A percentile compares a stretch with the other conserved stretches of the same genome.
These are phyloP conservation scores for Baronia brevicornis DNA, from an alignment of 2,888 invertebrate species.

Conservation along the genomic window DNA sequence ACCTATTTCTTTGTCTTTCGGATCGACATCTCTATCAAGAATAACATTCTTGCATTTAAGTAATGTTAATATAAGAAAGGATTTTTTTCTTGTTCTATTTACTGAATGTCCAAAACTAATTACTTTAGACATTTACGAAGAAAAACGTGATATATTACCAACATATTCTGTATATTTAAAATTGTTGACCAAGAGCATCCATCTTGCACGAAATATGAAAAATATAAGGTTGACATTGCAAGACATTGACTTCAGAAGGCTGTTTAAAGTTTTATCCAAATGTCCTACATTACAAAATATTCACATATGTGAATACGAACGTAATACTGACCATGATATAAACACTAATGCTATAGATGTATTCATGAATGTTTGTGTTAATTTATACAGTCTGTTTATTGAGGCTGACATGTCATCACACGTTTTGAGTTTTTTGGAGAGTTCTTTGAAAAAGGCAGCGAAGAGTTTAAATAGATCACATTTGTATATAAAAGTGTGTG, in stretches of 20 bases:
- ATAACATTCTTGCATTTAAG: slow-evolving; percentile 32
- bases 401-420: slow-evolving; percentile 33
- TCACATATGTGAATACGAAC: slow-evolving; percentile 34
- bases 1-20: slow-evolving; percentile 25
- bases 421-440: slow-evolving; percentile 27
- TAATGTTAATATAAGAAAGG: slow-evolving; percentile 28
- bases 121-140: slow-evolving; percentile 33
- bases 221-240: slow-evolving; percentile 34
- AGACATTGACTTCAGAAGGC: slow-evolving; percentile 30
- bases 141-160: slow-evolving; percentile 22
- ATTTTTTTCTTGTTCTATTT: slow-evolving; percentile 31
- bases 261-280: slow-evolving; percentile 29
- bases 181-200: slow-evolving; percentile 25
- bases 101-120: slow-evolving; percentile 24
- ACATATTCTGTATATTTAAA: slow-evolving; percentile 23
- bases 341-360: slow-evolving; percentile 19
- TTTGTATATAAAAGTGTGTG: slow-evolving; percentile 31
- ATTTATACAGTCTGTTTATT: slow-evolving; percentile 36
- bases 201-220: slow-evolving; percentile 26
- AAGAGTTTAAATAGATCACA: slow-evolving; percentile 26
- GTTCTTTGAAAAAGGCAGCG: slow-evolving; percentile 24
- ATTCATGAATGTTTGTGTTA: slow-evolving; percentile 27
- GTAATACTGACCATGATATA: slow-evolving; percentile 19
- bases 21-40: slow-evolving; percentile 22
- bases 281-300: slow-evolving; percentile 33